Conservation (phyloP, 2,797 vertebrate genomes). For the Spinibarbus caldwelli region DNA sequence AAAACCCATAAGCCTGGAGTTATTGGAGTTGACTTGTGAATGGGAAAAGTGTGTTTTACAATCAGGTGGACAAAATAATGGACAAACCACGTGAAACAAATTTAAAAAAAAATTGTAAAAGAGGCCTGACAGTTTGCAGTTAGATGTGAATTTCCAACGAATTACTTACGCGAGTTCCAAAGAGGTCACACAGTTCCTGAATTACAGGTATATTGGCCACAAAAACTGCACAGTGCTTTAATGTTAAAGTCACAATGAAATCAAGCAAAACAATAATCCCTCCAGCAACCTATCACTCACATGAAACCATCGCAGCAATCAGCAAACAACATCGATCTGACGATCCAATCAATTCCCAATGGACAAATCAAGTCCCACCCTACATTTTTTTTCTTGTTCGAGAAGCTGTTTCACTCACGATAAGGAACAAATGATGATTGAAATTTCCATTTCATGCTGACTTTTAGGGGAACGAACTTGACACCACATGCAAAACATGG, state of each 20-base stretch:
- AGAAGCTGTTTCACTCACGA: not conserved
- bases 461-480: conserved; percentile 6
- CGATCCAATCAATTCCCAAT: not conserved
- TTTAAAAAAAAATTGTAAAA: not conserved
- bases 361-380: not conserved
- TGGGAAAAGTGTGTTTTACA: conserved; percentile 1
- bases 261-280: not conserved
- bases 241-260: not conserved
- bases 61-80: not conserved
- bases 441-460: not conserved
- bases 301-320: not conserved
- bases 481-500: not conserved
- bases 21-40: conserved; percentile 46
- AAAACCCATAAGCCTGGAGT: conserved; percentile 3
- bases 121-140: not conserved
- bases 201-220: not conserved
- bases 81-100: not conserved
- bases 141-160: not conserved
- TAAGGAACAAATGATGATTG: not conserved
- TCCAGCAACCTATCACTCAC: not conserved
- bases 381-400: not conserved
- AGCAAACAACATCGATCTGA: not conserved
- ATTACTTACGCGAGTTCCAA: not conserved
- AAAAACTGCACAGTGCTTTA: conserved; percentile 3
- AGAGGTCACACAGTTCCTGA: not conserved